A percentile compares a stretch with the other conserved stretches of the same genome.
Evolutionary conservation across 1,140 invertebrate genomes (phyloP).

Genomic region (Tribolium madens): DNA sequence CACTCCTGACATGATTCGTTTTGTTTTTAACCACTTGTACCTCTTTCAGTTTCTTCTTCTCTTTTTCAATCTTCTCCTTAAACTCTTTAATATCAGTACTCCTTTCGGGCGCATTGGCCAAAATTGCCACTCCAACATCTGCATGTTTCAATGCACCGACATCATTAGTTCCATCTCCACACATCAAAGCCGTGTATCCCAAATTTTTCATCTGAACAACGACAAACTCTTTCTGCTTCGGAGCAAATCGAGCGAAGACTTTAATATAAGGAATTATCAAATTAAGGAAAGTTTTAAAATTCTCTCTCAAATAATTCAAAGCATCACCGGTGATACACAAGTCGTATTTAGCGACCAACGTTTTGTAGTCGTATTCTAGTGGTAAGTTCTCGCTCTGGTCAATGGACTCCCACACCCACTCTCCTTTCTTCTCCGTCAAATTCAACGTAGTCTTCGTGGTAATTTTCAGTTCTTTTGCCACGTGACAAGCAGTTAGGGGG

Average conservation of each 20-base stretch:
- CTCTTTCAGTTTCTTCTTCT: conserved; percentile 60
- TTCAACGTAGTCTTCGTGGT: conserved; percentile 84
- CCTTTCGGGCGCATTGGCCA: conserved; percentile 86
- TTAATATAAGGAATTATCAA: conserved; percentile 86
- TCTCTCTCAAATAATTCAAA: conserved; percentile 77
- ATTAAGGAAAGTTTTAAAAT: conserved; percentile 75
- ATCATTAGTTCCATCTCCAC: conserved; percentile 99
- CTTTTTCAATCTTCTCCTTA: conserved; percentile 55
- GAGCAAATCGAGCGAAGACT: conserved; percentile 94
- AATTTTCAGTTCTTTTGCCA: conserved; percentile 94
- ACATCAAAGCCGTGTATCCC: conserved; percentile 96
- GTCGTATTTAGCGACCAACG: conserved; percentile 74
- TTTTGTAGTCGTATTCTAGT: conserved; percentile 66
- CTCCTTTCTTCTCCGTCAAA: conserved; percentile 69
- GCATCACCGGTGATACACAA: conserved; percentile 96
- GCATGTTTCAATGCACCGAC: conserved; percentile 99
- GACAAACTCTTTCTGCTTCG: conserved; percentile 97
- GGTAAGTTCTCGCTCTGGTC: conserved; percentile 77
- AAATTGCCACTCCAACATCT: conserved; percentile 81
- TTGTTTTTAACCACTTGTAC: conserved; percentile 61
- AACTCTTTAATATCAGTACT: conserved; percentile 55
- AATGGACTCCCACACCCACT: conserved; percentile 87
- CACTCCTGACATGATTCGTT: conserved; percentile 62
- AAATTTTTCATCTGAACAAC: conserved; percentile 89
- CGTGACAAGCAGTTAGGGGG: conserved; percentile 98